Evolutionary conservation across 2,888 invertebrate genomes (phyloP), one percentile per base, ranked within the genome.

Genomic region (Cecidostiba fungosa): DNA sequence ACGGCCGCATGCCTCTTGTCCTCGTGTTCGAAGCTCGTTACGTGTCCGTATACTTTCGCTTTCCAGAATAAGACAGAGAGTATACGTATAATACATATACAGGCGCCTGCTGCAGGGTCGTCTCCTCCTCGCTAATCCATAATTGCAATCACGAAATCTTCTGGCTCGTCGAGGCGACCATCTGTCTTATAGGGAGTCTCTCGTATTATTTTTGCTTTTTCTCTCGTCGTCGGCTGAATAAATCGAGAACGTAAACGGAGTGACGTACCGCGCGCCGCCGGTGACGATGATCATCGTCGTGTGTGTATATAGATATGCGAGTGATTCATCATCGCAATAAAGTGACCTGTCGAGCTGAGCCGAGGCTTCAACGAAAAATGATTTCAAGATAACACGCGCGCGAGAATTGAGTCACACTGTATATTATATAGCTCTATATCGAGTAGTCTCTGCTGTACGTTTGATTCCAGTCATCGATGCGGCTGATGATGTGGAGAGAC

Each of bases 1-100:
- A 43, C 72, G 66, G n/a, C 66, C 39, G 72, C 72, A 72, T 72
- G 39, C 23, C 54, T 39, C 39, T 39, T 23, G 72, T 43, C 66
- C 85, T 79, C 88, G 87, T 83, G 88, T 89, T 89, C 88, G 87
- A 86, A 87, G 87, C 88, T 87, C 87, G 88, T 88, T 90, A 90
- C 90, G 43, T 36, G 36, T 36, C 6, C 32, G 88, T 90, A 88
- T 89, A 90, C 90, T 91, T 90, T 89, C 85, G 73, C 69, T 85
- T 80, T 80, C 54, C 50, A 72, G 66, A 77, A 77, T 29, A 66
- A 39, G 72, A n/a, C 66, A 10, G 70, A n/a, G 8, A 19, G 43
- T 39, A 12, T 12, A 19, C 66, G 43, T 26, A 26, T 29, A 36
- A 70, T 36, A 70, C 32, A 70, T 14, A 6, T 2, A 12, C 39